phyloP scores from a whole-genome alignment of 30 jellyfish, hydroid and myxozoan species.

The Aurelia aurita region DNA sequence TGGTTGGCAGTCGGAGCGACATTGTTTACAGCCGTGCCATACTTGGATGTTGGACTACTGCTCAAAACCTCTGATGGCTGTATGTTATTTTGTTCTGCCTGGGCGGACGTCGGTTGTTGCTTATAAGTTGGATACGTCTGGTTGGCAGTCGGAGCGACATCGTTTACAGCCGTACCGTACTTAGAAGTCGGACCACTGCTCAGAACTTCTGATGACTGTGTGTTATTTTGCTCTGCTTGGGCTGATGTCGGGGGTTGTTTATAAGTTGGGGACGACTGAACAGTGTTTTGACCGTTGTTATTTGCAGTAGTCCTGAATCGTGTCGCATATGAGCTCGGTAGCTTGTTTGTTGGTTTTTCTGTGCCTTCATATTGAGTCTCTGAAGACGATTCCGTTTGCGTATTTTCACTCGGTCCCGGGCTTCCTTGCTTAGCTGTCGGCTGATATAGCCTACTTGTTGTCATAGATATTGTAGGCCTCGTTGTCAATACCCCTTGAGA shows the following conservation, averaged over 20 bases:
- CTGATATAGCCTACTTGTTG: slow-evolving; percentile 6
- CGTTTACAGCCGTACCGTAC: neutral
- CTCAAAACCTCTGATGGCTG: neutral
- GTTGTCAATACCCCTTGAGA: neutral
- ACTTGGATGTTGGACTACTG: neutral
- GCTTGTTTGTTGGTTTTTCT: slow-evolving; percentile 1
- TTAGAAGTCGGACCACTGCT: neutral
- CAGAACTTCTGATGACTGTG: neutral
- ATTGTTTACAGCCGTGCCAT: neutral
- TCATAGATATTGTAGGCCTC: neutral
- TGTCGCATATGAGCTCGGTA: slow-evolving; percentile 2
- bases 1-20: neutral
- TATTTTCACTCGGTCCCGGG: neutral
- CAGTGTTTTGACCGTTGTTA: neutral
- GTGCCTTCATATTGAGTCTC: neutral
- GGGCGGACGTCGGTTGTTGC: neutral
- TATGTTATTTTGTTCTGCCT: neutral
- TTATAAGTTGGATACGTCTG: neutral
- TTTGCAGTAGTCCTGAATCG: slow-evolving; percentile 4
- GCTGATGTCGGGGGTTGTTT: neutral
- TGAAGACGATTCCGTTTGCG: no score
- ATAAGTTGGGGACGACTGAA: neutral
- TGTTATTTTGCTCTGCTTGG: neutral
- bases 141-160: neutral
- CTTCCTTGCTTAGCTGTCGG: slow-evolving; percentile 29